phyloP scores from a whole-genome alignment of 2,888 invertebrate species.

The Polymixis flavicincta region DNA sequence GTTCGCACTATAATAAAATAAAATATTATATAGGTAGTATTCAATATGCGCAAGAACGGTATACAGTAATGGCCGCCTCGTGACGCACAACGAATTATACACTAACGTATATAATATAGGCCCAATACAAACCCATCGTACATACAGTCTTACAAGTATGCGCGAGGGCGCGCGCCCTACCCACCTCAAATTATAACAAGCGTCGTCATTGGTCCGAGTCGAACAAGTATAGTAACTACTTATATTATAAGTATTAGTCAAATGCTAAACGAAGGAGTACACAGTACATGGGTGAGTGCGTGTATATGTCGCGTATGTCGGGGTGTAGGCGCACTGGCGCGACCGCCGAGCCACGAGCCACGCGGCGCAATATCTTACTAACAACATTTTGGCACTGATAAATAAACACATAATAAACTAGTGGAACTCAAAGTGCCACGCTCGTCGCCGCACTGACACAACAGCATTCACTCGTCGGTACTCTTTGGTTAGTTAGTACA shows the following conservation, averaged over 20 bases:
- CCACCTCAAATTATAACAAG: constrained; percentile 32
- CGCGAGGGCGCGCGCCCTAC: constrained; percentile 30
- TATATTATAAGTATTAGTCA: constrained; percentile 31
- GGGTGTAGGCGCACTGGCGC: constrained; percentile 33
- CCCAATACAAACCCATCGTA: constrained; percentile 69
- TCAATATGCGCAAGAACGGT: constrained; percentile 50
- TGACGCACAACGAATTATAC: constrained; percentile 56
- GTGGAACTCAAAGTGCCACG: constrained; percentile 27
- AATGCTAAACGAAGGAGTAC: constrained; percentile 60
- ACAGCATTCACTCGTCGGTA: not conserved
- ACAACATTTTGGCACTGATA: constrained; percentile 79
- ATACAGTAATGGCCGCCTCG: constrained; percentile 38
- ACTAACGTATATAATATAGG: constrained; percentile 67
- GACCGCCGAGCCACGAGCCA: not conserved
- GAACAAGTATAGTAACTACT: constrained; percentile 52
- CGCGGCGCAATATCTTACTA: constrained; percentile 55
- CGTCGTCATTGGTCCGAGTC: constrained; percentile 69
- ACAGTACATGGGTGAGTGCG: constrained; percentile 44
- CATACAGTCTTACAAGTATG: constrained; percentile 72
- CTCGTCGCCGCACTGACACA: constrained; percentile 12
- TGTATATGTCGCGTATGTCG: constrained; percentile 18
- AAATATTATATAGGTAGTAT: constrained; percentile 53
- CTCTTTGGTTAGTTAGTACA: constrained; percentile 7
- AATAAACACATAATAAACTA: constrained; percentile 58
- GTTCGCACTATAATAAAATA: constrained; percentile 58